Evolutionary conservation across 2,888 invertebrate genomes (phyloP).

Genomic region (Cerastis leucographa): DNA sequence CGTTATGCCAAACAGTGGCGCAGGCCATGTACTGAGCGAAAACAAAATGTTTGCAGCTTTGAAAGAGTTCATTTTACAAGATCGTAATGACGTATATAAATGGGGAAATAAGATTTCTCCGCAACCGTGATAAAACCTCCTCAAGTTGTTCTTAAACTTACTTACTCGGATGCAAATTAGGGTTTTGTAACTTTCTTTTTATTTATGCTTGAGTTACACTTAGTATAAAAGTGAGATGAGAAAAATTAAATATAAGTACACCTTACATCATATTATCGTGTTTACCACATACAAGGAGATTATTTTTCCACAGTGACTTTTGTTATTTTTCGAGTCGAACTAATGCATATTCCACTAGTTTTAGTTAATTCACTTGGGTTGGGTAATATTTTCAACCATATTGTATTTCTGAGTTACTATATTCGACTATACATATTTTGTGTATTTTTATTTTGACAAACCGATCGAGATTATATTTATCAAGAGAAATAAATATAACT

Average conservation of each 20-base stretch:
- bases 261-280: constrained; percentile 37
- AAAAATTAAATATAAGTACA: constrained; percentile 57
- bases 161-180: constrained; percentile 41
- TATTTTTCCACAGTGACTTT: constrained; percentile 48
- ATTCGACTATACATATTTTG: constrained; percentile 35
- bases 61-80: constrained; percentile 43
- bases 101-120: constrained; percentile 59
- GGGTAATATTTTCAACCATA: constrained; percentile 64
- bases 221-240: constrained; percentile 57
- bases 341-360: constrained; percentile 71
- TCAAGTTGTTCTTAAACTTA: constrained; percentile 38
- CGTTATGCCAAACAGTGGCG: constrained; percentile 17
- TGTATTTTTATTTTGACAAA: constrained; percentile 67
- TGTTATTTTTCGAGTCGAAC: constrained; percentile 60
- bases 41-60: constrained; percentile 21
- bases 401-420: constrained; percentile 50
- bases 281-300: constrained; percentile 49
- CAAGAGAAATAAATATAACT: constrained; percentile 77
- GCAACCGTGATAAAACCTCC: constrained; percentile 49
- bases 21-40: constrained; percentile 16
- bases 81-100: constrained; percentile 32
- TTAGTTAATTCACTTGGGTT: constrained; percentile 69
- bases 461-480: constrained; percentile 83
- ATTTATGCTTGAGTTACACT: constrained; percentile 48
- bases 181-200: constrained; percentile 40